These are phyloP conservation scores for Colinus virginianus DNA, from an alignment of 2,113 vertebrate species.

Conservation along the genomic window DNA sequence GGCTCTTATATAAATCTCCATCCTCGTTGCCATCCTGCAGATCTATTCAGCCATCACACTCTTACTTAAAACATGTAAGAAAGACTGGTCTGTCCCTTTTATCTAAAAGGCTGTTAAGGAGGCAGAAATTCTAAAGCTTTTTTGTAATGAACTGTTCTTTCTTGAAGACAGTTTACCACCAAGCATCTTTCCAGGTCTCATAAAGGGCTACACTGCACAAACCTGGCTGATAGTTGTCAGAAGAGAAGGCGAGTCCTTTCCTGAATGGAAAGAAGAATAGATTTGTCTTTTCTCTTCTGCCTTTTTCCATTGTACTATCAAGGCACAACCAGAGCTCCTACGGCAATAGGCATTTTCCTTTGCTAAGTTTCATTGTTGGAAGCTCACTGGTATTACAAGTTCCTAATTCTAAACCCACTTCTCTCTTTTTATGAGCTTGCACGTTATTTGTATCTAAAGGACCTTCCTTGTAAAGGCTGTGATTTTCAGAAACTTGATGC, in stretches of 20 bases:
- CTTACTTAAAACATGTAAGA: conserved; percentile 65
- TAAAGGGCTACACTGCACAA: conserved; percentile 58
- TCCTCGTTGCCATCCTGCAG: conserved; percentile 69
- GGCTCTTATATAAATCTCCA: conserved; percentile 61
- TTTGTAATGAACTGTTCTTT: conserved; percentile 66
- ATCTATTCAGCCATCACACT: conserved; percentile 67
- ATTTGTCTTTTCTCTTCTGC: conserved; percentile 44
- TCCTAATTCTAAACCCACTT: conserved; percentile 61
- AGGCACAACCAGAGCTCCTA: conserved; percentile 69
- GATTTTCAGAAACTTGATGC: conserved; percentile 58
- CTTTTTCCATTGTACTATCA: conserved; percentile 59
- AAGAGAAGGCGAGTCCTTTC: conserved; percentile 49
- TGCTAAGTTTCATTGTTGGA: conserved; percentile 58
- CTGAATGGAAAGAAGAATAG: conserved; percentile 62
- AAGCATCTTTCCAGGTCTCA: conserved; percentile 60
- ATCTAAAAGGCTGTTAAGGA: conserved; percentile 68
- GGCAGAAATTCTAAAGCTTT: conserved; percentile 69
- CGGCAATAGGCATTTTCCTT: conserved; percentile 67
- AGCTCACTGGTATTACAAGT: conserved; percentile 26
- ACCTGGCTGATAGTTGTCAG: conserved; percentile 59
- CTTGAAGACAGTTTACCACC: conserved; percentile 67
- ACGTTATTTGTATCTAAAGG: conserved; percentile 55
- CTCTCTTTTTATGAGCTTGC: conserved; percentile 41
- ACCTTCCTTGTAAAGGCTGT: conserved; percentile 41
- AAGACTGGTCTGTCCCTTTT: conserved; percentile 58